A percentile compares a stretch with the other conserved stretches of the same genome.
These are phyloP conservation scores for Cephus pulcher DNA, from an alignment of 2,888 invertebrate genomes.

Conservation along the genomic window DNA sequence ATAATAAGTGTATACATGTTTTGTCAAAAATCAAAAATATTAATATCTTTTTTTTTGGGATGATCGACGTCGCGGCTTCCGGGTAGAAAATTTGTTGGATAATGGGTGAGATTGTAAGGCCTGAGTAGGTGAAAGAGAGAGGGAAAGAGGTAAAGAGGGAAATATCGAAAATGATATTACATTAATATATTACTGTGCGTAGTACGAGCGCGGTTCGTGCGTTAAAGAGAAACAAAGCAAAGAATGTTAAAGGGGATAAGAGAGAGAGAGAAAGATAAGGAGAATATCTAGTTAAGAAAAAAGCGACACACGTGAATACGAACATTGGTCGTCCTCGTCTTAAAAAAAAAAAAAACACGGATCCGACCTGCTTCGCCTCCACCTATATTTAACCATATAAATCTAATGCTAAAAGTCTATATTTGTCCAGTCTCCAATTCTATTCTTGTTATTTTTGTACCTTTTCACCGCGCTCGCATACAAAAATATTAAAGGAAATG, in stretches of 20 bases:
- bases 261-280: constrained; percentile 7
- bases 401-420: constrained; percentile 20
- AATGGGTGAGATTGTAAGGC: not conserved
- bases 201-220: not conserved
- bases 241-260: not conserved
- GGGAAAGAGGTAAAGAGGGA: not conserved
- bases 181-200: not conserved
- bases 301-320: not conserved
- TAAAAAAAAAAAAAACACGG: not conserved
- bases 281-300: not conserved
- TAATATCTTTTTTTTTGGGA: not conserved
- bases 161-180: not conserved
- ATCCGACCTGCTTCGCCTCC: constrained; percentile 3
- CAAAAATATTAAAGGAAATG: not conserved
- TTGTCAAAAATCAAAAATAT: not conserved
- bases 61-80: not conserved
- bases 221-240: not conserved
- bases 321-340: not conserved
- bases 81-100: not conserved
- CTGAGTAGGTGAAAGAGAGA: not conserved
- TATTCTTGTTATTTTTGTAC: constrained; percentile 48
- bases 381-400: constrained; percentile 8
- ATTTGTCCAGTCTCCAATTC: constrained; percentile 35
- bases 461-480: constrained; percentile 40
- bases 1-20: too few species aligned